Evolutionary conservation across 2,113 vertebrate species (phyloP).

Genomic region (Ramphastos sulfuratus): DNA sequence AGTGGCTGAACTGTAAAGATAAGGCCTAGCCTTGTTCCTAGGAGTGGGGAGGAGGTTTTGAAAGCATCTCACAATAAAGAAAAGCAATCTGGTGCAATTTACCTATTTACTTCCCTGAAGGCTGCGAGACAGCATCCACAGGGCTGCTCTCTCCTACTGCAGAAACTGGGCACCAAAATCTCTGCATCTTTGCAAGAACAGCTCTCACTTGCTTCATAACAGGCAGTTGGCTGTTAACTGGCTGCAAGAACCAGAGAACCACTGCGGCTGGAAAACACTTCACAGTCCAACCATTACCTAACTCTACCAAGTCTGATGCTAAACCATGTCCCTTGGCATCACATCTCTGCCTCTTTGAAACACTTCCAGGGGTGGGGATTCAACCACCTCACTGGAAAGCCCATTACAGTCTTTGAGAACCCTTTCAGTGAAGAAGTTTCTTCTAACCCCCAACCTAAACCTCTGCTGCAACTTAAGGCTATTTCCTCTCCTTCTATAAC

Average conservation of each 20-base stretch:
- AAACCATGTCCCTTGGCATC: no score
- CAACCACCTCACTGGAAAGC: no score
- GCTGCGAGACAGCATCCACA: neutral
- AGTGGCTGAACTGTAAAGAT: neutral
- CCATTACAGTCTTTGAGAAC: no score
- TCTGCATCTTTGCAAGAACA: neutral
- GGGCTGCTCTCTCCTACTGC: neutral
- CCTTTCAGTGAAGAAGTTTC: no score
- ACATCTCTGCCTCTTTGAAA: no score
- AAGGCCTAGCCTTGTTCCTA: neutral
- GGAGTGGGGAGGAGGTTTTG: neutral
- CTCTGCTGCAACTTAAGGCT: no score
- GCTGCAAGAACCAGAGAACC: neutral
- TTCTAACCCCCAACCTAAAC: no score
- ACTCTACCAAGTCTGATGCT: no score
- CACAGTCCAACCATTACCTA: no score
- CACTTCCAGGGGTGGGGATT: no score
- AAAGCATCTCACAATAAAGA: neutral
- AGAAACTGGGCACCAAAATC: neutral
- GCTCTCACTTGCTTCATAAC: neutral
- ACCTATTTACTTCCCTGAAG: neutral
- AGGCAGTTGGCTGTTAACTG: neutral
- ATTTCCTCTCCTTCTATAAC: no score
- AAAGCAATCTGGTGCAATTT: neutral
- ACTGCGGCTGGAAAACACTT: no score